phyloP scores from a whole-genome alignment of 1,140 invertebrate species.

The Marisa cornuarietis region DNA sequence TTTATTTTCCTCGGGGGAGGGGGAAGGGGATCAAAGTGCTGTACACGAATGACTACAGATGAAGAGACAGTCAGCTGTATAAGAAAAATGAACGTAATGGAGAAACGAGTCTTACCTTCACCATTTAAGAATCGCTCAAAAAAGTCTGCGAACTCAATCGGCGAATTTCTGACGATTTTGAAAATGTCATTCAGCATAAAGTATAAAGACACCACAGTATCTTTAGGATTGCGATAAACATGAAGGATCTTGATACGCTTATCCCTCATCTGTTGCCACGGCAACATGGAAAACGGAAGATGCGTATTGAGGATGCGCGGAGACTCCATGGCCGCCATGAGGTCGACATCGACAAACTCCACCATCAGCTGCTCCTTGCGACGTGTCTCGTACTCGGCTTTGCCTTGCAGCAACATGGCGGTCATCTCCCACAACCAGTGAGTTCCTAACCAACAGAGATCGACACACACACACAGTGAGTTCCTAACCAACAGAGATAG shows the following conservation, averaged over 20 bases:
- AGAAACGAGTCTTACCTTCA: too few species aligned
- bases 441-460: slow-evolving; percentile 28
- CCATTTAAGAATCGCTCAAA: too few species aligned
- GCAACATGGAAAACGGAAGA: slow-evolving; percentile 24
- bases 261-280: neutral
- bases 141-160: too few species aligned
- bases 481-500: too few species aligned
- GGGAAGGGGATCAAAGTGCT: too few species aligned
- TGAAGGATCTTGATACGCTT: slow-evolving; percentile 35
- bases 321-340: slow-evolving; percentile 18
- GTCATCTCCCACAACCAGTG: slow-evolving; percentile 43
- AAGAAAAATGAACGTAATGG: too few species aligned
- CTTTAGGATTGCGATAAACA: slow-evolving; percentile 46
- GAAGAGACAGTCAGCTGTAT: too few species aligned
- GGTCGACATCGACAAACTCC: slow-evolving; percentile 14
- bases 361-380: slow-evolving; percentile 31
- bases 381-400: slow-evolving; percentile 16
- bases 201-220: slow-evolving; percentile 46
- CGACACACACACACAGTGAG: too few species aligned
- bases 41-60: too few species aligned
- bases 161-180: too few species aligned
- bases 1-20: too few species aligned
- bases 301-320: too few species aligned
- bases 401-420: slow-evolving; percentile 32
- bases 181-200: slow-evolving; percentile 18